phyloP scores from a whole-genome alignment of 2,888 invertebrate species.

The Chloromyia formosa region DNA sequence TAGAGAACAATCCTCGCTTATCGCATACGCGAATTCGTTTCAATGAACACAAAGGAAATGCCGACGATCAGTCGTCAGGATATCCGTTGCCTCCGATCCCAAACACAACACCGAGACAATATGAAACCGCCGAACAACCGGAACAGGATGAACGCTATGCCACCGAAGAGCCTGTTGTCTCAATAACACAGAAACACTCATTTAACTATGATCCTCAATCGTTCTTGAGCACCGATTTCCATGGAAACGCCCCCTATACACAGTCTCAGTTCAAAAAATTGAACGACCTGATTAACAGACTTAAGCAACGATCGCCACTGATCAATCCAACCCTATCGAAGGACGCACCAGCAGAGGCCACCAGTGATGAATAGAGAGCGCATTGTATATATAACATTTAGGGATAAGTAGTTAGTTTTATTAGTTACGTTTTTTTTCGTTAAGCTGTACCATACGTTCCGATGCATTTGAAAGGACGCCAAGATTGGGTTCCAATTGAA shows the following conservation, averaged over 20 bases:
- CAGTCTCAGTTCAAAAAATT: constrained; percentile 50
- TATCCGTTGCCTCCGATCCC: constrained; percentile 56
- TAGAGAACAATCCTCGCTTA: constrained; percentile 61
- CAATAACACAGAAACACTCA: constrained; percentile 57
- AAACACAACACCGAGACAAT: neutral
- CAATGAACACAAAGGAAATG: constrained; percentile 51
- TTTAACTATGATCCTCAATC: constrained; percentile 20
- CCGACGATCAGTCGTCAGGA: constrained; percentile 54
- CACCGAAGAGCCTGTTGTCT: constrained; percentile 48
- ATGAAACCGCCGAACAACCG: constrained; percentile 33
- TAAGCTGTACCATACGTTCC: neutral
- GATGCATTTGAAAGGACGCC: constrained; percentile 1
- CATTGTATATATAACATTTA: constrained; percentile 12
- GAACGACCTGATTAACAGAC: constrained; percentile 45
- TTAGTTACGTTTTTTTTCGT: constrained; percentile 1
- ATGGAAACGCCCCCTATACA: constrained; percentile 45
- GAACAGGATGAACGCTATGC: constrained; percentile 45
- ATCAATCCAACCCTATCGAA: neutral
- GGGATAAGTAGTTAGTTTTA: constrained; percentile 24
- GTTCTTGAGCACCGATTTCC: constrained; percentile 17
- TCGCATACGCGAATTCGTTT: constrained; percentile 63
- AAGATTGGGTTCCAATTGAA: neutral
- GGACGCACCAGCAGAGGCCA: neutral
- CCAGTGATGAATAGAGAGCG: constrained; percentile 15
- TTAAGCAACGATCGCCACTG: constrained; percentile 34